Evolutionary conservation across 2,888 invertebrate species (phyloP), one percentile per base, ranked within the genome.

Genomic region (Cryptops parisi): DNA sequence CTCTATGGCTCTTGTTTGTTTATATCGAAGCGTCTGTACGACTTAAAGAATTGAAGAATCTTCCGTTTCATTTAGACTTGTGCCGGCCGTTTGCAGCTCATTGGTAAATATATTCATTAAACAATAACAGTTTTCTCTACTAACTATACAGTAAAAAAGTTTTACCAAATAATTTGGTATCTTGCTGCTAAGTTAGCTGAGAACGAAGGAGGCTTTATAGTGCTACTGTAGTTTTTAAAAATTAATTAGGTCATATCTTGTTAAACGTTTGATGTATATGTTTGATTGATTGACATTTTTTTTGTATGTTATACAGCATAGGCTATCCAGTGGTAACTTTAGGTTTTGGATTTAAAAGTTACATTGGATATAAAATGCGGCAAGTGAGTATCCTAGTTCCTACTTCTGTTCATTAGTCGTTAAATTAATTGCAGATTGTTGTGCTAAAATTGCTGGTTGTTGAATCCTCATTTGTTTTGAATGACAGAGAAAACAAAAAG

Each of bases 41-140:
- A 67, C 78, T 88, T 68, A 78, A 82, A 67, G 74, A 74, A 61
- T 75, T 84, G 65, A 81, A 84, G 63, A 82, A 82, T 72, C 78
- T 84, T 76, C 85, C 86, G 57, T 82, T 81, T 66, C 84, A 86
- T 68, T 75, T 89, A 67, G 90, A 89, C 73, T 78, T 93, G 63
- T 90, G 89, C 74, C 78, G 91, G 69, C 94, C 94, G 61, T 90
- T 96, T 72, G 94, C 94, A 62, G 93, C 94, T 60, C 93, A 96
- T 73, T 93, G 91, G 81, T 87, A 76, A 71, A n/a, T n/a, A n/a
- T n/a, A n/a, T n/a, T n/a, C n/a, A n/a, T n/a, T n/a, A n/a, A n/a
- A n/a, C n/a, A n/a, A n/a, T n/a, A n/a, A n/a, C n/a, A n/a, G n/a
- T n/a, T n/a, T n/a, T n/a, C n/a, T n/a, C n/a, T n/a, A n/a, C n/a